Percentiles rank a stretch among this genome's conserved stretches.
phyloP scores from a whole-genome alignment of 2,113 vertebrate species.

The Octodon degus region DNA sequence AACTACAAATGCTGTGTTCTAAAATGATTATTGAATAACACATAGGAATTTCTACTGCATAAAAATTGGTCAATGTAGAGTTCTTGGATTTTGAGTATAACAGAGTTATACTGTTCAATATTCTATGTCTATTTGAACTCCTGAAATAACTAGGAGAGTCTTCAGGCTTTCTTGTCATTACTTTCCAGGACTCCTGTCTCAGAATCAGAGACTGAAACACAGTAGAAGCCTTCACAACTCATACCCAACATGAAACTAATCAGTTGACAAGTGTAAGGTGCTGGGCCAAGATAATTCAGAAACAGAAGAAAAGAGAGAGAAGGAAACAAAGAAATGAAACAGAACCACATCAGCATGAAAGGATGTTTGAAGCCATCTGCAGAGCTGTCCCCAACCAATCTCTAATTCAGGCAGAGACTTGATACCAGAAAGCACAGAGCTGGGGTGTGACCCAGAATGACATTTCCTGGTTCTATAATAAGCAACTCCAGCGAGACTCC shows the following conservation, averaged over 20 bases:
- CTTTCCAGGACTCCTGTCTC: not conserved
- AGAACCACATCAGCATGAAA: not conserved
- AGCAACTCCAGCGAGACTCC: not conserved
- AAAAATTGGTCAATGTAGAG: not conserved
- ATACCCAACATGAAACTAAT: not conserved
- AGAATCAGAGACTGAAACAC: not conserved
- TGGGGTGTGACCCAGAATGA: not conserved
- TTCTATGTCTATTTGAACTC: not conserved
- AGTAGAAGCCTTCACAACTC: not conserved
- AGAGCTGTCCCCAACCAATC: not conserved
- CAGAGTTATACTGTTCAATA: not conserved
- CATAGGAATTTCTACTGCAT: not conserved
- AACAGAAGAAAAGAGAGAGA: not conserved
- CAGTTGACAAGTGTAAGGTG: not conserved
- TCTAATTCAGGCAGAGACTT: not conserved
- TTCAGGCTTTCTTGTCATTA: not conserved
- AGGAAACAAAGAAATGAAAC: not conserved
- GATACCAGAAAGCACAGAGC: not conserved
- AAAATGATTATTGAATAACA: constrained; percentile 11
- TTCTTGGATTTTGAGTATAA: not conserved
- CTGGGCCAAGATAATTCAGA: not conserved
- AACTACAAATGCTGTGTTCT: not conserved
- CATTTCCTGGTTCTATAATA: not conserved
- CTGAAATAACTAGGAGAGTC: not conserved
- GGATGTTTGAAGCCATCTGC: not conserved